Conservation (phyloP, 2,888 invertebrate species). For the Anarsia innoxiella region DNA sequence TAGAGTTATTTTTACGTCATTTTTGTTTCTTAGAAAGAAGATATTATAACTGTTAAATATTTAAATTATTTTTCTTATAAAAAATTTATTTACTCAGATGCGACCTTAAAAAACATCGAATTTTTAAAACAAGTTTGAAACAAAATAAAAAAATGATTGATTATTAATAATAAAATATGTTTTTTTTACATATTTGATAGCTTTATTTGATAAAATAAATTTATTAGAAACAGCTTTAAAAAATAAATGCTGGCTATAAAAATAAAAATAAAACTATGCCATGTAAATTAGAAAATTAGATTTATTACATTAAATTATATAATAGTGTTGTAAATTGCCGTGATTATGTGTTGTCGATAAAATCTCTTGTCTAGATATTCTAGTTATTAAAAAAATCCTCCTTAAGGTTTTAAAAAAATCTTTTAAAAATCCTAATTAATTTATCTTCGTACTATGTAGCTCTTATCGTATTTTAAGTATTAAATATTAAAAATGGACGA, state of each 20-base stretch:
- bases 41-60: no score
- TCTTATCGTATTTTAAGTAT: no score
- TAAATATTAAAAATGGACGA: no score
- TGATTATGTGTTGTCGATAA: constrained; percentile 8
- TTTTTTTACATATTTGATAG: not conserved
- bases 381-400: no score
- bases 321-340: constrained; percentile 2
- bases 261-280: constrained; percentile 9
- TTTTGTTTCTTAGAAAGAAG: no score
- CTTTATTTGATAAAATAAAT: constrained; percentile 2
- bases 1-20: no score
- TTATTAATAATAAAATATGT: constrained; percentile 3
- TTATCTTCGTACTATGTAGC: no score
- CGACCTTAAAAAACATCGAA: constrained; percentile 8
- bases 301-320: constrained; percentile 2
- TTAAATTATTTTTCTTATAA: no score
- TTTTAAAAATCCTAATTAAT: no score
- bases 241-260: constrained; percentile 11
- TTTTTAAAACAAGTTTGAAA: constrained; percentile 7
- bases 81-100: no score
- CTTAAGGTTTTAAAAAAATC: no score
- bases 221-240: constrained; percentile 12
- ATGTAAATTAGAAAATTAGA: constrained; percentile 7
- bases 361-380: constrained; percentile 1
- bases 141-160: constrained; percentile 4